Base-by-base conservation (phyloP, 2,113 vertebrate genomes). In the Eulacestoma nigropectus region DNA sequence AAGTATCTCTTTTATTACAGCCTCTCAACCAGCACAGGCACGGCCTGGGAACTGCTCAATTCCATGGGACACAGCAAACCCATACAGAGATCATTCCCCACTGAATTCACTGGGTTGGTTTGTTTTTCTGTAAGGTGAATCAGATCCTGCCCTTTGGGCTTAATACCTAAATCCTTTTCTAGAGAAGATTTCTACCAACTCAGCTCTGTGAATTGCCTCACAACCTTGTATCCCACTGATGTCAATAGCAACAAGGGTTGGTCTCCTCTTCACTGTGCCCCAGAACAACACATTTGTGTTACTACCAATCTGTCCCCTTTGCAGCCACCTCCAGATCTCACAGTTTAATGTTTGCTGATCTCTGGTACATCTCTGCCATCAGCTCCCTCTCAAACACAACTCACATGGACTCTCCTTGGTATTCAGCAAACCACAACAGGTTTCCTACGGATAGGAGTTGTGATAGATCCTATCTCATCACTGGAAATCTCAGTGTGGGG, bases 371-470 rank as follows among this genome's bases (percentile, higher is more conserved):
- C 13, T 41, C 37, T 74, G 35, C 21, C 33, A 7, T 30, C 8
- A 12, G 22, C 8, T 67, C 33, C 62, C 14, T 35, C 75, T 56
- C 33, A 18, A 21, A 55, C 41, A 68, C 30, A 21, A 5, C 64
- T 21, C 50, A 32, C 3, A 3, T 0, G 0, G 12, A 39, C 21
- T 73, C 23, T 8, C 44, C 26, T 37, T 1, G 0, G 27, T 35
- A 33, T 37, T 8, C 27, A 35, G 29, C 53, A 70, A 87, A 57
- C 33, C 55, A 56, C 49, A 80, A 7, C 30, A 39, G 33, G 10
- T 44, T 74, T 73, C 29, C 47, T 16, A 33, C 5, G 7, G 20
- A n/a, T 19, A 21, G 59, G 74, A 84, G 63, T 17, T 80, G 55
- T 26, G n/a, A 62, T 29, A 80, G 63, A 13, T 20, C 52, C 55